Evolutionary conservation across 2,797 vertebrate genomes (phyloP).

Genomic region (Sebastes flavidus): DNA sequence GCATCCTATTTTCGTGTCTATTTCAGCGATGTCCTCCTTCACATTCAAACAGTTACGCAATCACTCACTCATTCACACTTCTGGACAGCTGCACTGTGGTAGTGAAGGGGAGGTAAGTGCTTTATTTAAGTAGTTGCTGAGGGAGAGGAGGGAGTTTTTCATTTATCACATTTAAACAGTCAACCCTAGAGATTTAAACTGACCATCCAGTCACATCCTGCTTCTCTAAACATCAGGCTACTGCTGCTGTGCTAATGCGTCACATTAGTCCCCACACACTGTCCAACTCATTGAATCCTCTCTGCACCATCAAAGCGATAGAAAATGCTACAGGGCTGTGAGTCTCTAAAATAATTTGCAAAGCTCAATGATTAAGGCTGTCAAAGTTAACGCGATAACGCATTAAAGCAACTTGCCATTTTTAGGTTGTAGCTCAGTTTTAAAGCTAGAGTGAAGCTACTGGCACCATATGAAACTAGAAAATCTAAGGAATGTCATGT

Average conservation of each 20-base stretch:
- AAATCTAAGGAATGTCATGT: too few relatives aligned
- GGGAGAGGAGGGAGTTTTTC: constrained; percentile 11
- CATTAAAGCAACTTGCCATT: too few relatives aligned
- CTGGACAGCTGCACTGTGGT: constrained; percentile 20
- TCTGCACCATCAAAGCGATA: neutral
- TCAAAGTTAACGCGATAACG: too few relatives aligned
- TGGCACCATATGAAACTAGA: too few relatives aligned
- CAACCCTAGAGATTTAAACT: neutral
- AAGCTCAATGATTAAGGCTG: too few relatives aligned
- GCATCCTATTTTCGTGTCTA: neutral
- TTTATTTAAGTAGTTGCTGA: constrained; percentile 24
- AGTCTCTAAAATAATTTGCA: neutral
- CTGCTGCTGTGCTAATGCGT: neutral
- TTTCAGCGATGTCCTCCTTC: constrained; percentile 28
- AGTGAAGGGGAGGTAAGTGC: constrained; percentile 32
- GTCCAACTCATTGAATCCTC: neutral
- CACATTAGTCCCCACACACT: neutral
- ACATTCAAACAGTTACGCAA: constrained; percentile 47
- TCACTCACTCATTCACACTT: constrained; percentile 29
- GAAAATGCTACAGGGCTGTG: neutral
- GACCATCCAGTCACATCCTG: constrained; percentile 5
- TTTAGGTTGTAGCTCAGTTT: too few relatives aligned
- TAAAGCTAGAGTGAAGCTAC: too few relatives aligned
- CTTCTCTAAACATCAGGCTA: neutral
- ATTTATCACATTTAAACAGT: constrained; percentile 10